phyloP scores from a whole-genome alignment of 2,888 invertebrate genomes.

The Sipha maydis region DNA sequence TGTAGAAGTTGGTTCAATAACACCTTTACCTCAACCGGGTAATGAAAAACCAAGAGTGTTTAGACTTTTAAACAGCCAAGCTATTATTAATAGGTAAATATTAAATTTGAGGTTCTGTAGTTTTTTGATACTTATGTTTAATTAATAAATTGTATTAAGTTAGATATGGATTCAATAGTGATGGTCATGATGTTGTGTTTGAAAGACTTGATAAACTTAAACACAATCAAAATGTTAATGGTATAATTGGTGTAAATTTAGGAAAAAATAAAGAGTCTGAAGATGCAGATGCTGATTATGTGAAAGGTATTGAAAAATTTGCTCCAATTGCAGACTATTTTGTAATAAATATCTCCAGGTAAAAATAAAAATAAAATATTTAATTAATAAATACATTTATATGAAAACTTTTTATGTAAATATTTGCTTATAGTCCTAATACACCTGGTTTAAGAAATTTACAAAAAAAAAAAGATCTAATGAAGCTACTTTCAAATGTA shows the following conservation, averaged over 20 bases:
- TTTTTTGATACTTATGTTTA: background rate
- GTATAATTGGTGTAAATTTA: slow-evolving; percentile 89
- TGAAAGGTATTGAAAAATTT: slow-evolving; percentile 85
- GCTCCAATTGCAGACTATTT: slow-evolving; percentile 90
- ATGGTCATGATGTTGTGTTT: slow-evolving; percentile 84
- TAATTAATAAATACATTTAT: background rate
- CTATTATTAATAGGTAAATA: slow-evolving; percentile 86
- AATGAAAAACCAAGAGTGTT: slow-evolving; percentile 95
- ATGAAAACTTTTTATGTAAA: slow-evolving; percentile 1
- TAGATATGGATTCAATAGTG: slow-evolving; percentile 94
- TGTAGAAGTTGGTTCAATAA: slow-evolving; percentile 95
- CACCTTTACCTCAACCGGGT: slow-evolving; percentile 91
- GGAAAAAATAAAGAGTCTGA: slow-evolving; percentile 92
- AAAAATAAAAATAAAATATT: slow-evolving; percentile 62
- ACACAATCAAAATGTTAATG: slow-evolving; percentile 69
- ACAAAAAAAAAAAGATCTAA: slow-evolving; percentile 81
- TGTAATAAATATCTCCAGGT: slow-evolving; percentile 93
- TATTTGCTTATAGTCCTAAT: slow-evolving; percentile 80
- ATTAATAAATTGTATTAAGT: slow-evolving; percentile 59
- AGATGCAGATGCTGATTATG: slow-evolving; percentile 83
- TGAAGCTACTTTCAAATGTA: slow-evolving; percentile 75
- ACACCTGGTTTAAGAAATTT: slow-evolving; percentile 89
- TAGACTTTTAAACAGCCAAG: slow-evolving; percentile 83
- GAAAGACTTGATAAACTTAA: slow-evolving; percentile 75
- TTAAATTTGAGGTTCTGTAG: background rate